A percentile compares a stretch with the other conserved stretches of the same genome.
phyloP scores from a whole-genome alignment of 2,888 invertebrate genomes.

The Hermodice carunculata region DNA sequence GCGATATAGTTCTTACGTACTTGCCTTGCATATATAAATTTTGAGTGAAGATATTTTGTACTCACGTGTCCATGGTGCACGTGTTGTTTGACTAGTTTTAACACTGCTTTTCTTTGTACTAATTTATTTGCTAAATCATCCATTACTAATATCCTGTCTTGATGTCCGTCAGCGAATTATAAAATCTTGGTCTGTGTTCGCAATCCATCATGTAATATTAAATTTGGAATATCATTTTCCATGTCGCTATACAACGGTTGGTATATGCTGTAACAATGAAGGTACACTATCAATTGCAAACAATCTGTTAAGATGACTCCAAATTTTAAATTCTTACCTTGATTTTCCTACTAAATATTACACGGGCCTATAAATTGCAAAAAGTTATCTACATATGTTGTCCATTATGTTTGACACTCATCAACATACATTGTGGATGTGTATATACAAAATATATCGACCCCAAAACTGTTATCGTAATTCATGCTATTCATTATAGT shows the following conservation, averaged over 20 bases:
- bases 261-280: not conserved
- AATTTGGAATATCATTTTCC: constrained; percentile 3
- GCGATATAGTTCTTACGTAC: not conserved
- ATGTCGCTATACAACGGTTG: not conserved
- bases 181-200: not conserved
- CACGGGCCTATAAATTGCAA: too few relatives aligned
- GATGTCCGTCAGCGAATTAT: not conserved
- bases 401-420: too few relatives aligned
- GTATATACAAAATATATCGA: too few relatives aligned
- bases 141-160: not conserved
- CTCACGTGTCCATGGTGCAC: not conserved
- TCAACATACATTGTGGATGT: too few relatives aligned
- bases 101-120: not conserved
- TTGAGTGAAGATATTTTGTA: not conserved
- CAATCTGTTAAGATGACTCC: not conserved
- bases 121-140: not conserved
- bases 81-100: not conserved
- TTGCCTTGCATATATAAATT: not conserved
- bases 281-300: not conserved
- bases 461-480: too few relatives aligned
- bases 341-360: not conserved
- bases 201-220: constrained; percentile 1
- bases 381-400: too few relatives aligned
- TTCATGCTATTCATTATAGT: too few relatives aligned
- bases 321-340: not conserved